These are phyloP conservation scores for Pelodiscus sinensis DNA, from an alignment of 2,113 vertebrate genomes.

Conservation along the genomic window DNA sequence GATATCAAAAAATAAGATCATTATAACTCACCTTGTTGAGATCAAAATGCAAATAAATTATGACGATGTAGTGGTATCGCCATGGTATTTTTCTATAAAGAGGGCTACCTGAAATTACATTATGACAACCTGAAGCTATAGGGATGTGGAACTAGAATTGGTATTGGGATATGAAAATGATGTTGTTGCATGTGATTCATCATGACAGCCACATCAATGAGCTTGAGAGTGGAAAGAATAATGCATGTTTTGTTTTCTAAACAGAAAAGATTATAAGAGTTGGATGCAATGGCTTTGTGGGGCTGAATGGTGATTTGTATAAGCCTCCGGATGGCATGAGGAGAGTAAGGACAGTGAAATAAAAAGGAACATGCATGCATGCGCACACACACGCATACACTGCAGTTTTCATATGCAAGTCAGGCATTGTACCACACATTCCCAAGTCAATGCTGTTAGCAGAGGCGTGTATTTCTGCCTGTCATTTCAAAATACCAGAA, in stretches of 20 bases:
- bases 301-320: not conserved
- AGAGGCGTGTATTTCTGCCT: not conserved
- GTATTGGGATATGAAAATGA: not conserved
- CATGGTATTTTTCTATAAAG: not conserved
- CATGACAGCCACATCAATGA: not conserved
- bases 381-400: not conserved
- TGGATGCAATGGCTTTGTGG: not conserved
- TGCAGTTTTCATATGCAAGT: not conserved
- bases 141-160: not conserved
- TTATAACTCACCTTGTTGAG: not conserved
- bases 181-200: rapidly evolving
- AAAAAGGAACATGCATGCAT: not conserved
- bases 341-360: not conserved
- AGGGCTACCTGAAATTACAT: not conserved
- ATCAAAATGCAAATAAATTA: not conserved
- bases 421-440: not conserved
- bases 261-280: not conserved
- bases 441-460: not conserved
- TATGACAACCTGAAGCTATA: not conserved
- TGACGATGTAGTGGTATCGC: not conserved
- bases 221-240: not conserved
- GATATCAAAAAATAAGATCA: not conserved
- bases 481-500: not conserved
- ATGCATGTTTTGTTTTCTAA: not conserved
- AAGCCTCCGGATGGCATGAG: not conserved